A percentile compares a stretch with the other conserved stretches of the same genome.
These are phyloP conservation scores for Thalpophila matura DNA, from an alignment of 2,888 invertebrate genomes.

Conservation along the genomic window DNA sequence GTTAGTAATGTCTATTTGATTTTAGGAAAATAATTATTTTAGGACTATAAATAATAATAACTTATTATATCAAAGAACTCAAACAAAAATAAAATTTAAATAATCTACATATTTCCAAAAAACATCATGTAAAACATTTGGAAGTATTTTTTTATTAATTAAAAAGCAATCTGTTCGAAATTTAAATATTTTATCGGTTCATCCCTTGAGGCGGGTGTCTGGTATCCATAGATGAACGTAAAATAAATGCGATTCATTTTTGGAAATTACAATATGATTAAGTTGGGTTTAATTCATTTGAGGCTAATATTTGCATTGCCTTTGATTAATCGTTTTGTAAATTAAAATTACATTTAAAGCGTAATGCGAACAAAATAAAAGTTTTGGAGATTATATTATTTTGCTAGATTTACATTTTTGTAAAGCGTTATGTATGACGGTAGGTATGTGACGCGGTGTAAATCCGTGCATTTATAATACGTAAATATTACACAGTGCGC, in stretches of 20 bases:
- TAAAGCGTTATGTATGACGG: no score
- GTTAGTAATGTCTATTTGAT: slow-evolving; percentile 17
- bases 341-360: neutral
- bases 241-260: slow-evolving; percentile 7
- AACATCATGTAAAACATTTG: neutral
- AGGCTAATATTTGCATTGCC: slow-evolving; percentile 9
- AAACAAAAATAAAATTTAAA: no score
- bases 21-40: neutral
- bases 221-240: neutral
- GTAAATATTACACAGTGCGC: no score
- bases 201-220: neutral
- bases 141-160: neutral
- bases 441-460: no score
- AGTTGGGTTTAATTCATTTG: neutral
- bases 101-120: neutral
- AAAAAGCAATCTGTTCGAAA: slow-evolving; percentile 22
- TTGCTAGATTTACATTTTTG: no score
- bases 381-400: no score
- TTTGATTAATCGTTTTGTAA: neutral
- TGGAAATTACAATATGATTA: neutral
- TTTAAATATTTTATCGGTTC: slow-evolving; percentile 16
- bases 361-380: neutral
- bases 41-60: neutral
- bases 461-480: no score
- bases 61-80: neutral